Evolutionary conservation across 2,113 vertebrate species (phyloP).

Genomic region (Salvelinus fontinalis): DNA sequence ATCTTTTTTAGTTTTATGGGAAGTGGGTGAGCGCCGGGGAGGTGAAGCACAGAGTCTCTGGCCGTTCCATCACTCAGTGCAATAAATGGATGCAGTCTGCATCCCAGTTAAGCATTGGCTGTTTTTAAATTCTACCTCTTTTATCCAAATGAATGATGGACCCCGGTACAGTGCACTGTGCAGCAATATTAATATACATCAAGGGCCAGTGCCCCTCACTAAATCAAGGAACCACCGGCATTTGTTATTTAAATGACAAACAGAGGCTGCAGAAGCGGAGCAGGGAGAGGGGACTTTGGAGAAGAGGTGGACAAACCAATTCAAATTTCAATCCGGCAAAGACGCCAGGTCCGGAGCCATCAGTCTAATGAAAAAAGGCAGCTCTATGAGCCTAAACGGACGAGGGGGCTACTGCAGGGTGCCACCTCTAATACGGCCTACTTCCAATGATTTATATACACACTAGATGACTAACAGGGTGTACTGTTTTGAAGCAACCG

Average conservation of each 20-base stretch:
- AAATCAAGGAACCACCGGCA: conserved; percentile 77
- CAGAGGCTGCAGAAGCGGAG: conserved; percentile 55
- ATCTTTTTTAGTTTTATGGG: conserved; percentile 73
- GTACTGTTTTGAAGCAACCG: no score
- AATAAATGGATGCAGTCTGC: conserved; percentile 84
- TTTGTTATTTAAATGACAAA: conserved; percentile 84
- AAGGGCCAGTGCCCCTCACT: conserved; percentile 72
- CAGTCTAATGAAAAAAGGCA: conserved; percentile 76
- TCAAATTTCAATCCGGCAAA: conserved; percentile 75
- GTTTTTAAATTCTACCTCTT: conserved; percentile 83
- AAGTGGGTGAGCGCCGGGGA: conserved; percentile 57
- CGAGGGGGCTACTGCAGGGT: conserved; percentile 33
- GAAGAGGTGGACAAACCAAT: conserved; percentile 76
- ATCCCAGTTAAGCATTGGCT: conserved; percentile 79
- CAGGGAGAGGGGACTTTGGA: conserved; percentile 47
- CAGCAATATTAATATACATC: conserved; percentile 81
- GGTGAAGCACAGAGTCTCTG: conserved; percentile 78
- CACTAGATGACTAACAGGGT: no score
- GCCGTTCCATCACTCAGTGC: conserved; percentile 79
- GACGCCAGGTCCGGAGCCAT: conserved; percentile 59
- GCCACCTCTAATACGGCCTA: conserved; percentile 33
- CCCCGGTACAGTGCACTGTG: conserved; percentile 69
- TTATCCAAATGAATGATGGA: conserved; percentile 83
- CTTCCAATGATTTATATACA: conserved; percentile 11
- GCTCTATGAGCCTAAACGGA: conserved; percentile 47